A percentile compares a stretch with the other conserved stretches of the same genome.
phyloP scores from a whole-genome alignment of 2,888 invertebrate species.

The Chrysolina americana region DNA sequence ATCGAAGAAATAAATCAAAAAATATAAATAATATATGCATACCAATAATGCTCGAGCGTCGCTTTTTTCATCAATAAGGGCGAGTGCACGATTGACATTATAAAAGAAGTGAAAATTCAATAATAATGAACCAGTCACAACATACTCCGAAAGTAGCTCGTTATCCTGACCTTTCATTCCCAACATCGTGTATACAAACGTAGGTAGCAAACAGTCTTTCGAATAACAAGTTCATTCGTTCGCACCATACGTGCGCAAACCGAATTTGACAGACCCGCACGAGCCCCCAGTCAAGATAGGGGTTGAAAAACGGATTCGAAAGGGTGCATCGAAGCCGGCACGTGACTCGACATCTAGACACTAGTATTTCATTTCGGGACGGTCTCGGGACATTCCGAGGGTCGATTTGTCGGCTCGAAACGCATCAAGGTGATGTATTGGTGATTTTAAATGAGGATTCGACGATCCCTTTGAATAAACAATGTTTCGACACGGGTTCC shows the following conservation, averaged over 20 bases:
- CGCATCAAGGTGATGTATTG: conserved; percentile 4
- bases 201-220: neutral
- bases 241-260: neutral
- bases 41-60: too few species aligned
- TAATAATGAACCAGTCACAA: too few species aligned
- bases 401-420: conserved; percentile 12
- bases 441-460: neutral
- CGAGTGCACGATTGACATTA: too few species aligned
- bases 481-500: conserved; percentile 1
- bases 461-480: conserved; percentile 12
- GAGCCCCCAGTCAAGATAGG: conserved; percentile 31
- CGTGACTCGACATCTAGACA: conserved; percentile 28
- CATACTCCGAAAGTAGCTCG: too few species aligned
- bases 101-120: too few species aligned
- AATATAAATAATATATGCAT: too few species aligned
- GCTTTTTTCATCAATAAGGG: too few species aligned
- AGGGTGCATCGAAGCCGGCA: conserved; percentile 31
- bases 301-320: conserved; percentile 26
- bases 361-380: conserved; percentile 38
- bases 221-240: neutral
- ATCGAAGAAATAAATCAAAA: too few species aligned
- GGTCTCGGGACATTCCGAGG: conserved; percentile 32
- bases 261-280: conserved; percentile 36
- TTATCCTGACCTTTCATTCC: too few species aligned
- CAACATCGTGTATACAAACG: too few species aligned